Evolutionary conservation across 1,140 invertebrate species (phyloP), one percentile per base, ranked within the genome.

Genomic region (Steinernema feltiae): DNA sequence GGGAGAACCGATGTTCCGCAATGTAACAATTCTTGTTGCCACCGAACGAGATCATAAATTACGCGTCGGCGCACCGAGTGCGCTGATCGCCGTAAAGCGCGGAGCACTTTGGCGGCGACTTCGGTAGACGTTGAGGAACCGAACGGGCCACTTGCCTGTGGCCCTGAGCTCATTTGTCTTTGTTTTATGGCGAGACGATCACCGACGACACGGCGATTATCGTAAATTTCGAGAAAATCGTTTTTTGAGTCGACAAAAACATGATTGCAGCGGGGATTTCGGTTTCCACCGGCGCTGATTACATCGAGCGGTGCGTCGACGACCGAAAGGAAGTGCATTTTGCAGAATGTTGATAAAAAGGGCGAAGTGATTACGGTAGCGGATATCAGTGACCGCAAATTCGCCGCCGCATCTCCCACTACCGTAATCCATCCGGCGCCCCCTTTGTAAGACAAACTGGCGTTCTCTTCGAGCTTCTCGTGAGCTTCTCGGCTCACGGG

Each of bases 1-100:
- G n/a, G n/a, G n/a, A n/a, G 53, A 15, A 18, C 35, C 35, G 35
- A 7, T 7, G 2, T 63, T 27, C 53, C 53, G 53, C 53, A 63
- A 63, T 63, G 53, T 63, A 63, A 63, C 53, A 63, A 63, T 15
- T 63, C 53, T 63, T 63, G 53, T 63, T 63, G 53, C 53, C 53
- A 63, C 53, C 53, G 53, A 63, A 63, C 53, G 53, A 63, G 53
- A 63, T 63, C 53, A 63, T 63, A 63, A 63, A 63, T 63, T 63
- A 63, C 53, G 53, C 53, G 53, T 3, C 53, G 53, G n/a, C n/a
- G n/a, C n/a, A n/a, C n/a, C n/a, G n/a, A n/a, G n/a, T n/a, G n/a
- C n/a, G n/a, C n/a, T n/a, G n/a, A n/a, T n/a, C n/a, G n/a, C n/a
- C n/a, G n/a, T n/a, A n/a, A n/a, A n/a, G n/a, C n/a, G n/a, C 41